Evolutionary conservation across 2,888 invertebrate genomes (phyloP).

Genomic region (Pandemis corylana): DNA sequence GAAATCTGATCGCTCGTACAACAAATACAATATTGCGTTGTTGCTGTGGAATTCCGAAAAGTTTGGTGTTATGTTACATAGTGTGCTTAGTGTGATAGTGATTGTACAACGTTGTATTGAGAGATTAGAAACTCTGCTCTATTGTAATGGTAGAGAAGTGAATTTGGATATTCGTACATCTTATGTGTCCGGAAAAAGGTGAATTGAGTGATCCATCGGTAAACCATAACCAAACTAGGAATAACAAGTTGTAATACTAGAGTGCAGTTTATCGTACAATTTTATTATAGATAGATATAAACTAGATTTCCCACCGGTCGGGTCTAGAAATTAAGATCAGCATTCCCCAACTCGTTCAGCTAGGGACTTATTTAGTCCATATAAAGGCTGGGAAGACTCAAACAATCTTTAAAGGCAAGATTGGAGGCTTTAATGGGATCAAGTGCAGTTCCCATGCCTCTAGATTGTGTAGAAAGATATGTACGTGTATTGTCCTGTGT

Average conservation of each 20-base stretch:
- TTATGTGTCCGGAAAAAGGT: background rate
- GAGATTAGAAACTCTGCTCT: background rate
- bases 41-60: constrained; percentile 27
- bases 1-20: constrained; percentile 35
- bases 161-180: background rate
- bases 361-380: constrained; percentile 11
- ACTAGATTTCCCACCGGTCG: constrained; percentile 2
- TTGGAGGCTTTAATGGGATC: constrained; percentile 23
- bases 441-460: constrained; percentile 28
- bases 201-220: background rate
- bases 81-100: background rate
- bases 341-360: constrained; percentile 26
- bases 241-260: background rate
- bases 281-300: constrained; percentile 9
- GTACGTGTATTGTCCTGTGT: background rate
- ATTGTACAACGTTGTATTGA: background rate
- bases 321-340: constrained; percentile 25
- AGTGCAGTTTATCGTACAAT: background rate
- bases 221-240: background rate
- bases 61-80: constrained; percentile 24
- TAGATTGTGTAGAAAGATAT: background rate
- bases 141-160: background rate
- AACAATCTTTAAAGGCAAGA: constrained; percentile 23
- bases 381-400: constrained; percentile 19
- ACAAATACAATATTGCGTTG: constrained; percentile 22